Evolutionary conservation across 1,140 invertebrate species (phyloP), one percentile per base, ranked within the genome.

Genomic region (Diachasma alloeum): DNA sequence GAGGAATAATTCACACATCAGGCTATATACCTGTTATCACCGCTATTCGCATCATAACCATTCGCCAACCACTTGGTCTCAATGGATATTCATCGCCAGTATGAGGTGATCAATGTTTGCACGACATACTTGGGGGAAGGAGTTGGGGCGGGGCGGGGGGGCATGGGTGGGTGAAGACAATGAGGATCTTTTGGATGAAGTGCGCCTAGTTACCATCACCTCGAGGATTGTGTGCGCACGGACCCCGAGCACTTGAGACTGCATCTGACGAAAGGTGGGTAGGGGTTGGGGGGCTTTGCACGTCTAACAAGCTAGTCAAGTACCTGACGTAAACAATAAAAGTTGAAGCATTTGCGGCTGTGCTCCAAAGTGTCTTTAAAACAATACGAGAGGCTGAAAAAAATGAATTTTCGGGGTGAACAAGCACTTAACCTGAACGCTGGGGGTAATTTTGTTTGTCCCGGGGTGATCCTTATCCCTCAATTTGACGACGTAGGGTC

Each of bases 161-260:
- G 31, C 2, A 6, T 3, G 31, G 31, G 6, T 6, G 2, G 15
- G 8, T 70, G 42, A 63, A 63, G 24, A 72, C 69, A 72, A 53
- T 48, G 69, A 72, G 19, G 44, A 68, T 37, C 63, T 53, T 68
- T 19, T 26, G 17, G 39, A 31, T 31, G 22, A 36, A 71, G 53
- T 63, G 48, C 44, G 22, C 44, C 17, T 15, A 37, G 22, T 66
- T 71, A 76, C 31, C 48, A 26, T 26, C n/a, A 17, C 19, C 71
- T 13, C 53, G 24, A 19, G 59, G 24, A 31, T 63, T 26, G 59
- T 56, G 48, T 56, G 19, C 48, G 48, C n/a, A 56, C 48, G 17
- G 4, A 13, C 26, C 53, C 36, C 19, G 31, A 71, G 22, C 69
- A 72, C 75, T 76, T 48, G 69, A 76, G 74, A 76, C 68, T 76